Percentiles rank a stretch among this genome's conserved stretches.
phyloP scores from a whole-genome alignment of 2,888 invertebrate species.

The Megaustenia siamemsis region DNA sequence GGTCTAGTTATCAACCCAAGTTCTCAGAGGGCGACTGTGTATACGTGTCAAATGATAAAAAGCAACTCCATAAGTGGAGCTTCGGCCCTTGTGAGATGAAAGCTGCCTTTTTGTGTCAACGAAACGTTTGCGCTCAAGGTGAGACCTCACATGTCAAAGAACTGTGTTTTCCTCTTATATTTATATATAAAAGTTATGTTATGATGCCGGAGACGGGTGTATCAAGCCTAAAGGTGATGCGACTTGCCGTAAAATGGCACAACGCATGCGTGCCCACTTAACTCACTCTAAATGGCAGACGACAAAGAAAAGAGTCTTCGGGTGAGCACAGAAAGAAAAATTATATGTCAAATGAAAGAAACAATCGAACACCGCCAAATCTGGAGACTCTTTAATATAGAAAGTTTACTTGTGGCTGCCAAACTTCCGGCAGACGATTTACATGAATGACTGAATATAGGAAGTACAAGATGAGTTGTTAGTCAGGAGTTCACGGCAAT shows the following conservation, averaged over 20 bases:
- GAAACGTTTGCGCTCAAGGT: constrained; percentile 66
- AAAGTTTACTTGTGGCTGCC: background rate
- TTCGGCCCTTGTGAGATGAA: constrained; percentile 64
- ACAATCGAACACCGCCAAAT: background rate
- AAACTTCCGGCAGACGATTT: background rate
- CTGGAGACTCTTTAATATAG: background rate
- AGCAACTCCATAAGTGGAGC: constrained; percentile 58
- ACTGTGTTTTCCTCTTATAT: too few relatives aligned
- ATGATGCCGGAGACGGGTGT: too few relatives aligned
- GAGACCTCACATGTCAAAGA: background rate
- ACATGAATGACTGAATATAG: background rate
- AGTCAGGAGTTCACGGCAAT: too few relatives aligned
- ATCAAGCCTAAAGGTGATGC: background rate
- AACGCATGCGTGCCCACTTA: too few relatives aligned
- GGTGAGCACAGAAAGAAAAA: too few relatives aligned
- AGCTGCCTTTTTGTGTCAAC: constrained; percentile 66
- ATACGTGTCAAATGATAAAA: constrained; percentile 46
- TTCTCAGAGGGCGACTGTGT: constrained; percentile 59
- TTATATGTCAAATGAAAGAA: too few relatives aligned
- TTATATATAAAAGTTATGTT: too few relatives aligned
- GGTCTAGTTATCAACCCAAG: constrained; percentile 60
- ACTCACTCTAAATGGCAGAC: too few relatives aligned
- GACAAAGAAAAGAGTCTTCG: too few relatives aligned
- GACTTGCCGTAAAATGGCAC: too few relatives aligned
- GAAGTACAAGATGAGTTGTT: too few relatives aligned